A percentile compares a stretch with the other conserved stretches of the same genome.
Conservation (phyloP, 2,888 invertebrate species). For the Sympetrum striolatum region DNA sequence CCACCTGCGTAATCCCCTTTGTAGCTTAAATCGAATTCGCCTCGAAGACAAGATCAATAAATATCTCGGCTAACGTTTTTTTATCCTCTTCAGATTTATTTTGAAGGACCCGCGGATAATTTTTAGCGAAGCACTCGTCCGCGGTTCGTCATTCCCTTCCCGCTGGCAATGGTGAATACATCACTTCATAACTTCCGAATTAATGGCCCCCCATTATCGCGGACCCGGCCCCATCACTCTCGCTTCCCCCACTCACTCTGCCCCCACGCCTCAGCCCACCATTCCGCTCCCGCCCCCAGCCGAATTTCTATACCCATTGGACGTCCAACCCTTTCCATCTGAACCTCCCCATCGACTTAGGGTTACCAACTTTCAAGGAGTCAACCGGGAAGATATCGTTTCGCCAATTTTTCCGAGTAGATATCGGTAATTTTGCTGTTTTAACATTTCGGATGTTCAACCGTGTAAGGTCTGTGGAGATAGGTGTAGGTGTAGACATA, state of each 20-base stretch:
- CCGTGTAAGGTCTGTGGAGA: too few species aligned
- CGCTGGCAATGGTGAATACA: slow-evolving; percentile 34
- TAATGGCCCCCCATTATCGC: slow-evolving; percentile 31
- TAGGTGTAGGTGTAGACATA: too few species aligned
- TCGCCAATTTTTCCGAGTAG: too few species aligned
- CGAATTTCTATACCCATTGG: slow-evolving; percentile 24
- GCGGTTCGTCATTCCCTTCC: slow-evolving; percentile 33
- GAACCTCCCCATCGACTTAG: too few species aligned
- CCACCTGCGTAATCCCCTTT: slow-evolving; percentile 8
- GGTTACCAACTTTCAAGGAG: too few species aligned
- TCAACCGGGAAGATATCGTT: too few species aligned
- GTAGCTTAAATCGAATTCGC: slow-evolving; percentile 24
- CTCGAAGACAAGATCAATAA: slow-evolving; percentile 35
- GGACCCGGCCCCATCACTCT: slow-evolving; percentile 26
- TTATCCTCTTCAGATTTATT: slow-evolving; percentile 14
- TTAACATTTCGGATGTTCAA: too few species aligned
- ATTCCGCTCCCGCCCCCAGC: neutral
- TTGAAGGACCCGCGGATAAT: slow-evolving; percentile 32
- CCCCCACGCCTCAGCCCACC: neutral
- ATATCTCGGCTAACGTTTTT: neutral
- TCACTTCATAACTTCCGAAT: slow-evolving; percentile 41
- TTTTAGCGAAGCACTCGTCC: slow-evolving; percentile 12
- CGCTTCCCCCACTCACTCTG: neutral
- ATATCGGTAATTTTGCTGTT: too few species aligned
- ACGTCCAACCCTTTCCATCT: neutral